Base-by-base conservation (phyloP, 1,140 invertebrate genomes). In the Leptinotarsa lineolata region DNA sequence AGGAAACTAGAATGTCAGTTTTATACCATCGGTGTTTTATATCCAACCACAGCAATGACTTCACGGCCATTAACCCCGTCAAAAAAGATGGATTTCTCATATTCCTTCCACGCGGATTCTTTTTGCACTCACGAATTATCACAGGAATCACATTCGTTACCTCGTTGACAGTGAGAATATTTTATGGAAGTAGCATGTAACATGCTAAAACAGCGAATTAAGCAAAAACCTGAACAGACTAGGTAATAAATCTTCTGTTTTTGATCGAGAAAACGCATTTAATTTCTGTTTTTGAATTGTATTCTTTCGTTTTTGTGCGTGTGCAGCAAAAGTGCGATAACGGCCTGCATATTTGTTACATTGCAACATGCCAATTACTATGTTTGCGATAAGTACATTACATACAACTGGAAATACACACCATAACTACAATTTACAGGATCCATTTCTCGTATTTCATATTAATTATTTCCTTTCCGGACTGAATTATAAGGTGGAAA, bases 141-240 rank as follows among this genome's bases (percentile, higher is more conserved):
- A 64, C 64, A 76, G 65, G 67, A 73, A 74, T 72, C 68, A 60
- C 73, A 74, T 74, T 74, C 72, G 74, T 72, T 68, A 54, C 39
- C 44, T 39, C 70, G 74, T 67, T 75, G 70, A 72, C 74, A 72
- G 70, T 75, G 72, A 72, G 74, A 65, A 72, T 72, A 72, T 58
- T 72, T 72, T 72, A 75, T 72, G 74, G 74, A 64, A 61, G 70
- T 68, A 18, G 70, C 73, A 72, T 74, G 73, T 74, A 58, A 74
- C 73, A 58, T 68, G 70, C 60, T 66, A 63, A 72, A 72, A 72
- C 70, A 72, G 46, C 46, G 68, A 68, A 72, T 69, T 72, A 60
- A 72, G 70, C 70, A 75, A 72, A 75, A 72, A 75, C 74, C 70
- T 46, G 45, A 5, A 18, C 48, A 63, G 67, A 72, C 39, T 59